Base-by-base conservation (phyloP, 2,113 vertebrate genomes). In the Vimba vimba region DNA sequence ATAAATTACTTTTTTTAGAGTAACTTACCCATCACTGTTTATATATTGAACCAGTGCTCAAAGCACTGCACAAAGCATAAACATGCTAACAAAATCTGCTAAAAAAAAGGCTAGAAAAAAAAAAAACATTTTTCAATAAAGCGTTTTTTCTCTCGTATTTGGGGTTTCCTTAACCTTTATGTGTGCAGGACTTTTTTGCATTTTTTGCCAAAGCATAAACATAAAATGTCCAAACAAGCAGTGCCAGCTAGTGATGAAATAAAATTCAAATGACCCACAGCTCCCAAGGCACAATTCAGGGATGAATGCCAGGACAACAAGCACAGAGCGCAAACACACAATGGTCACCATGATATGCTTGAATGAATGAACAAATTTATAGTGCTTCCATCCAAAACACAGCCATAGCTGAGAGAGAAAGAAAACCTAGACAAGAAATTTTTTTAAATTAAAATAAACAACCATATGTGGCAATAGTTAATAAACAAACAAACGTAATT, bases 251-350 rank as follows among this genome's bases (percentile, higher is more conserved):
- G 10, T 47, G 39, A 43, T 45, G 71, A 45, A 74, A 74, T 74
- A 45, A 74, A 1, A 43, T 1, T 1, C 23, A 73, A 73, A 10
- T 73, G 39, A 73, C 21, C 39, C 21, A 74, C 21, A 47, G 23
- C 71, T 74, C 23, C 43, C 0, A 6, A 45, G 11, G 71, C 10
- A 74, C 39, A 45, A 15, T 45, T 45, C 71, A 74, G 10, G 21
- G 21, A 43, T 74, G 39, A 74, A 73, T 73, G 69, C 69, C 69
- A 73, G 10, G 36, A 73, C 36, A 45, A 43, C 36, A 73, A 45
- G 10, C 11, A 0, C 39, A 43, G 69, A 73, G 36, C 1, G 1
- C 2, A 73, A 43, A 39, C 21, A 13, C 69, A 73, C 69, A 45
- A 45, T 52, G 50, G 50, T 17, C 50, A 50, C 4, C 36, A 6